These are phyloP conservation scores for Pemphigus obesinymphae DNA, from an alignment of 1,140 invertebrate genomes.

Conservation along the genomic window DNA sequence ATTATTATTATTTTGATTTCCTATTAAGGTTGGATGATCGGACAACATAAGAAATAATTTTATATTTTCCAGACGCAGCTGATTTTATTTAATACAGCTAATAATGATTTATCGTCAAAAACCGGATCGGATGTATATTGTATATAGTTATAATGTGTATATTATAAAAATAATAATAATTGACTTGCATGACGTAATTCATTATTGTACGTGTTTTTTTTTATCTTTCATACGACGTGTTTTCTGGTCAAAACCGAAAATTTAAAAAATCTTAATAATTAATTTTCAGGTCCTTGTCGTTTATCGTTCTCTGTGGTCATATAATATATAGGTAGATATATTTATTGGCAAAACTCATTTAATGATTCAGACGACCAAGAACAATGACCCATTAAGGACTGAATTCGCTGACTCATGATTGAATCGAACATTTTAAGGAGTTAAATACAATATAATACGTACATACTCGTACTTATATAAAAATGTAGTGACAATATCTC, in stretches of 20 bases:
- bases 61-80: not conserved
- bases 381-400: conserved; percentile 29
- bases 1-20: not conserved
- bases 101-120: not conserved
- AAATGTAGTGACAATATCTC: too few relatives aligned
- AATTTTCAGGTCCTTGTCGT: conserved; percentile 9
- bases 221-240: not conserved
- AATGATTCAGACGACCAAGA: not conserved
- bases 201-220: not conserved
- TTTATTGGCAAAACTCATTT: not conserved
- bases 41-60: too few relatives aligned
- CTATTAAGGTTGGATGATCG: not conserved
- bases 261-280: conserved; percentile 11
- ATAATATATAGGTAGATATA: too few relatives aligned
- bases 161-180: not conserved
- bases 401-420: conserved; percentile 29
- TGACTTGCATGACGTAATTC: conserved; percentile 21
- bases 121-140: conserved; percentile 5
- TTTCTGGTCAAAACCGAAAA: not conserved
- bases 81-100: not conserved
- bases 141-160: not conserved
- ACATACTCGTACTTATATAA: not conserved
- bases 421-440: conserved; percentile 10
- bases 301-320: not conserved
- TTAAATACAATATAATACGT: not conserved